phyloP scores from a whole-genome alignment of 2,888 invertebrate genomes.

The Erebia aethiops region DNA sequence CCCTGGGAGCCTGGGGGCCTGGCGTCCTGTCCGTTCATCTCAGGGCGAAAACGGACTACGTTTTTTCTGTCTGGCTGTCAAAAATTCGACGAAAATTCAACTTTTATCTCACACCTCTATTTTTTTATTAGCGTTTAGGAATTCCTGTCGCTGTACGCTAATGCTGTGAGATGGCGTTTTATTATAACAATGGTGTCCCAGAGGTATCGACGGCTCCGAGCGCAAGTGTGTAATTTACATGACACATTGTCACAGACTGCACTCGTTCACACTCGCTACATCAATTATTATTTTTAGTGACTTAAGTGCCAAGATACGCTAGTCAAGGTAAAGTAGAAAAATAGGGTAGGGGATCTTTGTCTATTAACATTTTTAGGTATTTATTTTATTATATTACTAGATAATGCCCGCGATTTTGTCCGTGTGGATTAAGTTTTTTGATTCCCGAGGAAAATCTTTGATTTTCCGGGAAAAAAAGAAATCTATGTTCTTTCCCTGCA shows the following conservation, averaged over 20 bases:
- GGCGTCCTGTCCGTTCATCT: too few relatives aligned
- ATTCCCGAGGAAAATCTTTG: too few relatives aligned
- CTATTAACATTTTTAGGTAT: background rate
- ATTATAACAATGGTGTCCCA: slow-evolving; percentile 76
- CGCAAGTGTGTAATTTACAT: slow-evolving; percentile 72
- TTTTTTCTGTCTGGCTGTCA: too few relatives aligned
- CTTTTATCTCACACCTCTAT: background rate
- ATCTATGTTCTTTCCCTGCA: too few relatives aligned
- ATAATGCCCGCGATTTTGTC: too few relatives aligned
- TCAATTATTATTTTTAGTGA: slow-evolving; percentile 54
- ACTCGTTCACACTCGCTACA: slow-evolving; percentile 56
- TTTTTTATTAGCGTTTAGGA: background rate
- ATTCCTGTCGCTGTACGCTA: slow-evolving; percentile 49
- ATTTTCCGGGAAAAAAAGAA: too few relatives aligned
- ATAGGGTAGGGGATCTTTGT: background rate
- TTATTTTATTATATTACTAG: too few relatives aligned
- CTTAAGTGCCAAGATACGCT: slow-evolving; percentile 32
- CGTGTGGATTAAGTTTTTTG: too few relatives aligned
- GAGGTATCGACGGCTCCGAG: slow-evolving; percentile 47
- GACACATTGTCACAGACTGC: slow-evolving; percentile 68
- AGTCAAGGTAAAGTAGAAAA: slow-evolving; percentile 4
- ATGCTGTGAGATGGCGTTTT: slow-evolving; percentile 73
- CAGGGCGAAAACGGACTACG: too few relatives aligned
- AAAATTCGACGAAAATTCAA: too few relatives aligned
- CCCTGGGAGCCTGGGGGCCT: too few relatives aligned